Conservation (phyloP, 2,113 vertebrate genomes). For the Lathamus discolor region DNA sequence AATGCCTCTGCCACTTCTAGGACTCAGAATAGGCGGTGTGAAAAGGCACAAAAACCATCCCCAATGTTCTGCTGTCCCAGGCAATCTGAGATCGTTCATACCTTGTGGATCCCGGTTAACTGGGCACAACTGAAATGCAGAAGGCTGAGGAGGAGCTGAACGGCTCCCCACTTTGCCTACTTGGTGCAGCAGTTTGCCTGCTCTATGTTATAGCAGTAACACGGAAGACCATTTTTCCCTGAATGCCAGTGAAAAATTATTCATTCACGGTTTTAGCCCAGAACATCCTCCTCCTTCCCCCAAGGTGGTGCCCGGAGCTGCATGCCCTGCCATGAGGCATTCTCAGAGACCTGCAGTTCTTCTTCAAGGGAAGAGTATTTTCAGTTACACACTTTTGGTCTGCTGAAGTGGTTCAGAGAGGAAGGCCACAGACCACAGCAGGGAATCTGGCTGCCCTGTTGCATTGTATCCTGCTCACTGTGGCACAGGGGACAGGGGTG, state of each 20-base stretch:
- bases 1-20: background rate
- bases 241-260: background rate
- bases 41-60: accelerated
- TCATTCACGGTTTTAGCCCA: background rate
- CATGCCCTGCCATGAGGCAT: accelerated
- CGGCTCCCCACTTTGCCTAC: background rate
- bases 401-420: no score
- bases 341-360: background rate
- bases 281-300: background rate
- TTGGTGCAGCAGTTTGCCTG: accelerated
- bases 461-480: background rate
- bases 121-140: accelerated
- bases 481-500: background rate
- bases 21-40: accelerated
- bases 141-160: background rate
- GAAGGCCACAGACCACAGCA: no score
- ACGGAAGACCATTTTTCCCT: accelerated
- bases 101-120: background rate
- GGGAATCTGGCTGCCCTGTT: background rate
- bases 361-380: background rate
- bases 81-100: accelerated
- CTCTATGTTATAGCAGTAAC: accelerated
- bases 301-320: background rate
- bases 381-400: accelerated
- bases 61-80: accelerated